These are phyloP conservation scores for Acronicta leporina DNA, from an alignment of 2,888 invertebrate genomes.

Conservation along the genomic window DNA sequence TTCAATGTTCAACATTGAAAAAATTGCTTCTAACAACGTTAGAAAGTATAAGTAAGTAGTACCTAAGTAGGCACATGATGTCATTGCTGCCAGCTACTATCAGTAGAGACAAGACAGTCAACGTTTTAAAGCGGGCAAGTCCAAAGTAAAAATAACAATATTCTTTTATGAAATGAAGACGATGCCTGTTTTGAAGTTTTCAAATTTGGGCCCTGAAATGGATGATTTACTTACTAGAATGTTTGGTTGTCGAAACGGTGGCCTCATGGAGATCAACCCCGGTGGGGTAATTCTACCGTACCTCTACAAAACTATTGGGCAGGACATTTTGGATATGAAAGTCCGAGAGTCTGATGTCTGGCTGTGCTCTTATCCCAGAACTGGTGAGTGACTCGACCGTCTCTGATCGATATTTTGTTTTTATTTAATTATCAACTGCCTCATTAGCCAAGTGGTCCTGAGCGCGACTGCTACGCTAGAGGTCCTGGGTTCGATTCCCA, in stretches of 20 bases:
- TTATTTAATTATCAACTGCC: too few species aligned
- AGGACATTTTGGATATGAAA: conserved; percentile 92
- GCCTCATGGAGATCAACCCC: conserved; percentile 93
- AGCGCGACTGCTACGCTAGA: too few species aligned
- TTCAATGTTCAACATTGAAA: too few species aligned
- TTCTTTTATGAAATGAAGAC: conserved; percentile 72
- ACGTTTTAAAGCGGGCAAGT: too few species aligned
- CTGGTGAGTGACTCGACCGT: conserved; percentile 91
- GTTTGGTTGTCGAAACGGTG: conserved; percentile 90
- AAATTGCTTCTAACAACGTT: too few species aligned
- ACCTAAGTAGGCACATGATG: too few species aligned
- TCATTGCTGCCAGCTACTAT: too few species aligned
- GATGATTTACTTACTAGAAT: conserved; percentile 90
- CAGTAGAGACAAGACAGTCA: too few species aligned
- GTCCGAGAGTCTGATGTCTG: conserved; percentile 94
- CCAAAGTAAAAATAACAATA: not conserved
- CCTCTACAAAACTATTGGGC: conserved; percentile 91
- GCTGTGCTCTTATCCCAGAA: conserved; percentile 96
- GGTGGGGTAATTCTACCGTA: conserved; percentile 92
- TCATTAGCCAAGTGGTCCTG: too few species aligned
- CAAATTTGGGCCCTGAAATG: conserved; percentile 89
- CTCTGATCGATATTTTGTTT: too few species aligned
- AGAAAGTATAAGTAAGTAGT: too few species aligned
- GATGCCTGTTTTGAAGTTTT: conserved; percentile 83
- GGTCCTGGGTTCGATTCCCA: too few species aligned